Base-by-base conservation (phyloP, 2,797 vertebrate species). In the Sylvia borin region DNA sequence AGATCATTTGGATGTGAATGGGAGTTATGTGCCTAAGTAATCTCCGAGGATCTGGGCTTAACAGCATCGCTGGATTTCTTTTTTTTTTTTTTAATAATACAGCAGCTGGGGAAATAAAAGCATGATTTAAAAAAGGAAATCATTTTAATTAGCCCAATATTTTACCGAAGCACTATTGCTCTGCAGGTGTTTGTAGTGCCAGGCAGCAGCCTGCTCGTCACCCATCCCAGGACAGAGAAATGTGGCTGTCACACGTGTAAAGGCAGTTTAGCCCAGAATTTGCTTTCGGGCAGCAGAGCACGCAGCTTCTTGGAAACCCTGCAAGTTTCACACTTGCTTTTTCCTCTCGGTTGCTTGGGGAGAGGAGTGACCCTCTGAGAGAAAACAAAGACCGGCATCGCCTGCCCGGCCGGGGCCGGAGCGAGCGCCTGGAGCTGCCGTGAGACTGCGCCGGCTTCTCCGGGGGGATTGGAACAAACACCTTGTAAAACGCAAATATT, bases 401-500 rank as follows among this genome's bases (percentile, higher is more conserved):
- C 54, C 71, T 11, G 53, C 84, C 76, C 10, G 80, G 48, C 74
- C 36, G 3, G 14, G 47, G 73, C 62, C 65, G 5, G 0, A 77
- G 61, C 0, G 2, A 71, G 70, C 0, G 16, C 29, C 89, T 16
- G 64, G 64, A 66, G 82, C 68, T 43, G 64, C 64, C 13, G 16
- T 4, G 79, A 80, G 92, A 31, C 62, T 10, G 20, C 0, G 3
- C 60, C 0, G 11, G 14, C 48, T 18, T 66, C 57, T 57, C 20
- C 7, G 45, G 60, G 72, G 74, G 85, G 50, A 58, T 73, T 78
- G 84, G 51, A 89, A 75, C 64, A 61, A 89, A 47, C 92, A 83
- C 89, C 82, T 95, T 92, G 85, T 94, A 91, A 94, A 91, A 88
- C 18, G 48, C 77, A 90, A 93, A 89, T 91, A 58, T 80, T 88